Conservation (phyloP, 1,140 invertebrate species). For the Doryteuthis pealeii region DNA sequence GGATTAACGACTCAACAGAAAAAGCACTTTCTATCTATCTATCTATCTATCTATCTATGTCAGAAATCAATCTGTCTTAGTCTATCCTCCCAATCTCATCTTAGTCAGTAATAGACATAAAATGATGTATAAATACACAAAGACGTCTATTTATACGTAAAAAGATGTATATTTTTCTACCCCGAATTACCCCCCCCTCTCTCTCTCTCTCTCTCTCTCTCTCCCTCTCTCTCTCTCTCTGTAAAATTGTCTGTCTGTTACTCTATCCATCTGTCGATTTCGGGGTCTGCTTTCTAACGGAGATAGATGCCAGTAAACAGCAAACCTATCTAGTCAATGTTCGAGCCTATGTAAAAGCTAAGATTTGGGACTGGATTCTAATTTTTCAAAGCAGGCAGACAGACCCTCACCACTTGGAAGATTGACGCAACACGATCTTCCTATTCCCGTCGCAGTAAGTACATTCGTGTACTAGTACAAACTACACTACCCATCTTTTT, state of each 20-base stretch:
- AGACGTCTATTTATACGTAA: neutral
- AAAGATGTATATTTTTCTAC: neutral
- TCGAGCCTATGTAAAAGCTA: no score
- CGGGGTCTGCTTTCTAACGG: neutral
- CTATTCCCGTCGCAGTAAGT: no score
- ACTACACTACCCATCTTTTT: no score
- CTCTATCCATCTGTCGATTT: neutral
- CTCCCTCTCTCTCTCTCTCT: neutral
- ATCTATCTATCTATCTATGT: constrained; percentile 2
- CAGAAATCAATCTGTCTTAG: neutral
- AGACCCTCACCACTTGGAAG: no score
- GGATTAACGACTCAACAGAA: neutral
- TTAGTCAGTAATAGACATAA: neutral
- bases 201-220: neutral
- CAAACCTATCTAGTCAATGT: no score
- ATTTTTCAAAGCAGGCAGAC: no score
- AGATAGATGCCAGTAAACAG: no score
- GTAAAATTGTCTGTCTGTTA: neutral
- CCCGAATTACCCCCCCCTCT: neutral
- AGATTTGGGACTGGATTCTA: no score
- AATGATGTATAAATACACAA: neutral
- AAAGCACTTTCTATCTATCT: neutral
- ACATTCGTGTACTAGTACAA: no score
- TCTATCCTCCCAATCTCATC: neutral
- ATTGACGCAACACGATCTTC: no score